Evolutionary conservation across 2,113 vertebrate species (phyloP), one percentile per base, ranked within the genome.

Genomic region (Tragelaphus strepsiceros): DNA sequence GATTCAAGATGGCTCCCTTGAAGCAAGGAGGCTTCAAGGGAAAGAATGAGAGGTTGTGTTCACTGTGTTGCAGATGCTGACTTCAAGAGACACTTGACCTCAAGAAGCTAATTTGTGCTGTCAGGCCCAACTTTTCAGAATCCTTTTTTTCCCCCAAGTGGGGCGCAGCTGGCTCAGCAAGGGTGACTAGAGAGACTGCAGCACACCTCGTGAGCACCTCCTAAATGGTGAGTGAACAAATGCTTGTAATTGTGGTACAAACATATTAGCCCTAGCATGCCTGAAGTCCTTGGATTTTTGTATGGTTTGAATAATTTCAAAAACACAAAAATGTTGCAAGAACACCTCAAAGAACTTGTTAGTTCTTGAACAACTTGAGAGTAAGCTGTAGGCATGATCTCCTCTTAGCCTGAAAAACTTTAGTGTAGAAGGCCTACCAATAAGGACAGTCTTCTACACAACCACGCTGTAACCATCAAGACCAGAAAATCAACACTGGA

Each of bases 171-270:
- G 17, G 14, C 35, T 51, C 35, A 49, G 39, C 39, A 56, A 58
- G 2, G 32, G 13, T 56, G 51, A 82, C 43, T 6, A 28, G 56
- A 58, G 6, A 43, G 19, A 39, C 6, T 32, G 30, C 7, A 35
- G n/a, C 0, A 2, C 2, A 53, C 13, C 21, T 39, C 1, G 26
- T 13, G 26, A 28, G 5, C 13, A n/a, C 59, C 32, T 14, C 30
- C 35, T 28, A 6, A 32, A 8, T 35, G 32, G 15, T 43, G 16
- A 53, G 28, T 51, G 53, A 82, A 43, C 7, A 22, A 43, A 59
- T 15, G 3, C 13, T 22, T 46, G n/a, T 19, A 30, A 59, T 5
- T 22, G 53, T 16, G 53, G 83, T 67, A n/a, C 49, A 81, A 82
- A n/a, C 24, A 5, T 67, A 35, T 6, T 49, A 26, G 19, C 22